Evolutionary conservation across 1,140 invertebrate species (phyloP).

Genomic region (Drosophila orena): DNA sequence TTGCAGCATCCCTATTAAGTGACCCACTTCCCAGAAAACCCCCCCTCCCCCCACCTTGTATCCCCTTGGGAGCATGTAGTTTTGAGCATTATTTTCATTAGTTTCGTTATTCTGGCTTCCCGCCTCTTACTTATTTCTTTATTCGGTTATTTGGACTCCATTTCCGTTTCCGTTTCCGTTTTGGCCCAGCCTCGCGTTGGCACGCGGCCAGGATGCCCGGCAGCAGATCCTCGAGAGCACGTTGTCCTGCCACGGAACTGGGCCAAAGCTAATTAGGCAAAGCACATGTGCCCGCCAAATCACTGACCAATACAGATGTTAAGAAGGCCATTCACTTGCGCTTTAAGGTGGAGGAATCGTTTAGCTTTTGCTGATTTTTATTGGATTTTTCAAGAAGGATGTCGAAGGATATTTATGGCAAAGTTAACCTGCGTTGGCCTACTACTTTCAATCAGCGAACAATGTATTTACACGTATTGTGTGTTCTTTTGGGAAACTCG

Average conservation of each 20-base stretch:
- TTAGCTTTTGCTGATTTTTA: too few species aligned
- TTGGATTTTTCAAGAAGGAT: too few species aligned
- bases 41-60: background rate
- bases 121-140: slow-evolving; percentile 40
- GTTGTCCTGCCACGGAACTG: slow-evolving; percentile 24
- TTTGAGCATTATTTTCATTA: slow-evolving; percentile 43
- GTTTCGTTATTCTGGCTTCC: slow-evolving; percentile 31
- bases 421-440: background rate
- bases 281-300: slow-evolving; percentile 16
- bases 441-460: slow-evolving; percentile 32
- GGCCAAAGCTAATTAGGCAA: slow-evolving; percentile 38
- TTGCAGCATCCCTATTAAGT: slow-evolving; percentile 47
- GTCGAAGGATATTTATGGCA: background rate
- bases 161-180: slow-evolving; percentile 33
- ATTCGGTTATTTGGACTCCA: slow-evolving; percentile 39
- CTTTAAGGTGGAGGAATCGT: background rate
- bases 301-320: slow-evolving; percentile 13
- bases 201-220: slow-evolving; percentile 17
- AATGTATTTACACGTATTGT: slow-evolving; percentile 39
- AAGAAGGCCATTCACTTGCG: background rate
- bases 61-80: slow-evolving; percentile 14
- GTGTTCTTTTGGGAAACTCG: slow-evolving; percentile 5
- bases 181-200: slow-evolving; percentile 18
- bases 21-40: slow-evolving; percentile 54
- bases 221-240: background rate